Evolutionary conservation across 2,888 invertebrate species (phyloP), one percentile per base, ranked within the genome.

Genomic region (Hedychridium roseum): DNA sequence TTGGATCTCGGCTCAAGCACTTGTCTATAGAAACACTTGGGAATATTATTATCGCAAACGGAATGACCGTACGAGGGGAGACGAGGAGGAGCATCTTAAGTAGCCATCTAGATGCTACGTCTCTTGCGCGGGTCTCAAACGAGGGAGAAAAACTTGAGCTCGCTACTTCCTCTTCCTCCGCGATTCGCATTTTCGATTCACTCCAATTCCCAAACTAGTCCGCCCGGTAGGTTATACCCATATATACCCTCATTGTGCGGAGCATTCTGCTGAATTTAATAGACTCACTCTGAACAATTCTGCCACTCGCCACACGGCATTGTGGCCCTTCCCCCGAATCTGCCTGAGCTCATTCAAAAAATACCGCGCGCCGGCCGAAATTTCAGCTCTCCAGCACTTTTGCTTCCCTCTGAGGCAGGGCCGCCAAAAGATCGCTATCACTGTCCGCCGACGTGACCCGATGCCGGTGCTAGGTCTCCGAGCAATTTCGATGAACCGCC

Each of bases 51-150:
- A 50, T 47, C 57, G 43, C 55, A 23, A 32, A 39, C 41, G 34
- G 48, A 43, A 34, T 47, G 39, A 50, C 39, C 38, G 39, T 31
- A 39, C 52, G 50, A 66, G 63, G 66, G 64, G 65, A 51, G 56
- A 60, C 63, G 61, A 68, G 63, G 60, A 64, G 67, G 59, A 59
- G 66, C 66, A 59, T 70, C 64, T 70, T 70, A 71, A 74, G 67
- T 73, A 71, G 69, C 73, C 64, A 72, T 73, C 71, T 70, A 68
- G 66, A 65, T 52, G 54, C 55, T 52, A 54, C 54, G 45, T 43
- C 49, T 44, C 44, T 48, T 34, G n/a, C n/a, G n/a, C n/a, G n/a
- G n/a, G n/a, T n/a, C n/a, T n/a, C n/a, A n/a, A n/a, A n/a, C n/a
- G n/a, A n/a, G n/a, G 9, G 27, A 45, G 50, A 50, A 41, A 60